Evolutionary conservation across 1,140 invertebrate species (phyloP), one percentile per base, ranked within the genome.

Genomic region (Drosophila pruinosa): DNA sequence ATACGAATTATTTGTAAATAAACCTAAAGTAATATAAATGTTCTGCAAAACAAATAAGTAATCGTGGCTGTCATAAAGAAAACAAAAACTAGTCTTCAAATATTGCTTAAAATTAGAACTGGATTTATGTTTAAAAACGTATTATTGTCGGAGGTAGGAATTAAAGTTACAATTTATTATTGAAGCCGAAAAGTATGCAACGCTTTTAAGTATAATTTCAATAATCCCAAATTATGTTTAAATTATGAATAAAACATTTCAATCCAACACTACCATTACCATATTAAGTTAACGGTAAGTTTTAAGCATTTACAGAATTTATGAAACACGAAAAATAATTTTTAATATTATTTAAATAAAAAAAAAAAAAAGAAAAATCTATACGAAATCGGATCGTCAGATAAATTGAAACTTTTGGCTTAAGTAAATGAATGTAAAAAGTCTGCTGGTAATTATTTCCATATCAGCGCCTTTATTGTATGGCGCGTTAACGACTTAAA

Each of bases 361-460:
- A 14, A 36, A 8, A 36, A 12, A 12, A 1, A 6, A 28, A 6
- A 28, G 4, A 7, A 7, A 7, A 28, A 28, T 28, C 26, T 0
- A 21, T 10, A 22, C 22, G 41, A 24, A 47, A 24, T 22, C n/a
- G 43, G 22, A 26, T 28, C 36, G 8, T 22, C n/a, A 31, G n/a
- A 21, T 26, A 21, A 45, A 57, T 57, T 6, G 24, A 31, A 45
- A 34, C 24, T 8, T 26, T 57, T 7, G 0, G 5, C n/a, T 47
- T 26, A 31, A 43, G 19, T 15, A 15, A 56, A 64, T 69, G 62
- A 83, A 72, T 63, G 41, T 61, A 72, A 48, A 31, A 78, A 75
- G 82, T 86, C 82, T 88, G 81, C 70, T 72, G 65, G 69, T 81
- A 88, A 88, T 86, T 86, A 86, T 81, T 88, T 86, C 82, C 77